Percentiles rank a stretch among this genome's conserved stretches.
Conservation (phyloP, 2,888 invertebrate species). For the Mesochorus sp. region DNA sequence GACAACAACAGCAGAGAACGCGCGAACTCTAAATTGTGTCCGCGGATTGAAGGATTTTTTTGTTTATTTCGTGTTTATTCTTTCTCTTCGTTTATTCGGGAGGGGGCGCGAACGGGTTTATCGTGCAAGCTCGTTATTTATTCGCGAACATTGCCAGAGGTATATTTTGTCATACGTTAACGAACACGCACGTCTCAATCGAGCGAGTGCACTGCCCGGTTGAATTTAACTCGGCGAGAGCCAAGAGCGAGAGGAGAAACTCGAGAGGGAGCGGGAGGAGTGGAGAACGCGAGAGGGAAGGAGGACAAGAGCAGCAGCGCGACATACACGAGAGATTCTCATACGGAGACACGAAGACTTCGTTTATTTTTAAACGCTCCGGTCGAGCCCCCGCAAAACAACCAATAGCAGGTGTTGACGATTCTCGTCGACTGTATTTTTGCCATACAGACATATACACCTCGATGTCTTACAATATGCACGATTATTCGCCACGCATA, state of each 20-base stretch:
- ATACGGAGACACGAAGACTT: constrained; percentile 52
- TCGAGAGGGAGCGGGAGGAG: not conserved
- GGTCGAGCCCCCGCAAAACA: constrained; percentile 70
- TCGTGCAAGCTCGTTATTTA: not conserved
- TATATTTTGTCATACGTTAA: not conserved
- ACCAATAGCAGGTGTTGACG: constrained; percentile 68
- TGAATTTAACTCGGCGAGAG: constrained; percentile 67
- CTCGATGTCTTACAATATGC: no score
- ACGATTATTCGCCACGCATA: no score
- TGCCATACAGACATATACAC: not conserved
- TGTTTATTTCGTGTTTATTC: not conserved
- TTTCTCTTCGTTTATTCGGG: not conserved
- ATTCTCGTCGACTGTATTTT: not conserved
- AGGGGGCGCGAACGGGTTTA: not conserved
- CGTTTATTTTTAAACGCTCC: constrained; percentile 74
- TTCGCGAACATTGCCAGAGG: no score
- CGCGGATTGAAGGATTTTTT: not conserved
- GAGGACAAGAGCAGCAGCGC: constrained; percentile 33
- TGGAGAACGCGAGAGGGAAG: constrained; percentile 8
- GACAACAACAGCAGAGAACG: not conserved
- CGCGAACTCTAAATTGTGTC: constrained; percentile 5
- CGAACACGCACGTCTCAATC: constrained; percentile 54
- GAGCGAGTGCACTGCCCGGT: constrained; percentile 75
- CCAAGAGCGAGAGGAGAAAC: not conserved
- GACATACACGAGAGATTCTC: not conserved